phyloP scores from a whole-genome alignment of 2,888 invertebrate species.

The Cephonodes hylas region DNA sequence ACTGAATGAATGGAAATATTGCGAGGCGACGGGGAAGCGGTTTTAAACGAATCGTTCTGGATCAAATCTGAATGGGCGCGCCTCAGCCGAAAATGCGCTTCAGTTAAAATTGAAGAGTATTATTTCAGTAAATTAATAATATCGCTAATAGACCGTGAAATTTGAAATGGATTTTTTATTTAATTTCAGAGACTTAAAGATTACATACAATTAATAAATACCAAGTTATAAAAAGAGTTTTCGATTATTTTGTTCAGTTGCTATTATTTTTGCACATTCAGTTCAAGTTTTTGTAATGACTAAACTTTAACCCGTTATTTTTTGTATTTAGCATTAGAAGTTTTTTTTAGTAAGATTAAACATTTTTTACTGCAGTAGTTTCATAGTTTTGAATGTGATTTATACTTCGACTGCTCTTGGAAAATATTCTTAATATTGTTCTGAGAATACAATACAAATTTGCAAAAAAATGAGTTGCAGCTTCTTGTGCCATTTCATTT shows the following conservation, averaged over 20 bases:
- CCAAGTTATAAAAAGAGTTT: neutral
- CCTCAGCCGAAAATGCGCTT: neutral
- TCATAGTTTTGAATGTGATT: neutral
- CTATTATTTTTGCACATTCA: neutral
- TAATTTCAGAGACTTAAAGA: neutral
- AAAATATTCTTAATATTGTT: too few species aligned
- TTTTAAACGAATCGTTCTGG: conserved; percentile 19
- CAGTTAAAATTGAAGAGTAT: neutral
- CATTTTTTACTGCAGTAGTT: neutral
- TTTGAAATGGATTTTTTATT: neutral
- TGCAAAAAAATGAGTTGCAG: too few species aligned
- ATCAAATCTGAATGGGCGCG: conserved; percentile 6
- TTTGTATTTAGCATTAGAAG: neutral
- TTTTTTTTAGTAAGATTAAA: neutral
- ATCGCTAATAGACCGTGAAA: neutral
- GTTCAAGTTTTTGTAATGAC: neutral
- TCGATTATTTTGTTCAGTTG: neutral
- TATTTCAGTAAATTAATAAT: neutral
- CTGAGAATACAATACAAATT: too few species aligned
- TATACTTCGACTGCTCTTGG: too few species aligned
- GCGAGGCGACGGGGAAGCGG: conserved; percentile 13
- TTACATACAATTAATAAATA: neutral
- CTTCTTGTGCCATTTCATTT: too few species aligned
- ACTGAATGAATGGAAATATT: conserved; percentile 23
- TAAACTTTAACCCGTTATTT: neutral